phyloP scores from a whole-genome alignment of 2,888 invertebrate species.

The Thereva nobilitata region DNA sequence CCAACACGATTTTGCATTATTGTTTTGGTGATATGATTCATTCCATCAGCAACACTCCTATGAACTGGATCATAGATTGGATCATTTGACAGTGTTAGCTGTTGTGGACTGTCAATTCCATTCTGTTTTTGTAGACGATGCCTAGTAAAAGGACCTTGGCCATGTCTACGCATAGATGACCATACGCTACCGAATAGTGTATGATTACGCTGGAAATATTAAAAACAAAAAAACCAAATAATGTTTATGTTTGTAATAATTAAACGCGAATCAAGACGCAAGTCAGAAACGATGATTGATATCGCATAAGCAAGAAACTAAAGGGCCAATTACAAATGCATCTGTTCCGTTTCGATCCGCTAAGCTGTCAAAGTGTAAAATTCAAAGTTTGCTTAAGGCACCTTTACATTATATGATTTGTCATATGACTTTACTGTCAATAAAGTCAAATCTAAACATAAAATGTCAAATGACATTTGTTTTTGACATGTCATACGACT shows the following conservation, averaged over 20 bases:
- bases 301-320: too few relatives aligned
- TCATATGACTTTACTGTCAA: too few relatives aligned
- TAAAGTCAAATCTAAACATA: too few relatives aligned
- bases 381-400: too few relatives aligned
- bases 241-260: background rate
- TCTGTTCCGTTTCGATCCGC: too few relatives aligned
- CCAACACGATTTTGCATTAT: conserved; percentile 52
- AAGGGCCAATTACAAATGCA: too few relatives aligned
- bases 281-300: too few relatives aligned
- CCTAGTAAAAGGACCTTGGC: conserved; percentile 56
- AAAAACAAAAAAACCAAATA: conserved; percentile 6
- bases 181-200: conserved; percentile 94
- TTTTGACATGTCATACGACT: too few relatives aligned
- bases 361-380: too few relatives aligned
- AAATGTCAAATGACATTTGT: too few relatives aligned
- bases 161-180: conserved; percentile 86
- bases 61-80: conserved; percentile 45
- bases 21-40: conserved; percentile 56
- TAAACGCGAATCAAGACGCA: too few relatives aligned
- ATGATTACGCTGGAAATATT: conserved; percentile 80
- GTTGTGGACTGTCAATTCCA: conserved; percentile 1
- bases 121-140: conserved; percentile 47
- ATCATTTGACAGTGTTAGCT: conserved; percentile 14
- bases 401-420: too few relatives aligned
- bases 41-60: conserved; percentile 54